Base-by-base conservation (phyloP, 2,797 vertebrate genomes). In the Momotus momota region DNA sequence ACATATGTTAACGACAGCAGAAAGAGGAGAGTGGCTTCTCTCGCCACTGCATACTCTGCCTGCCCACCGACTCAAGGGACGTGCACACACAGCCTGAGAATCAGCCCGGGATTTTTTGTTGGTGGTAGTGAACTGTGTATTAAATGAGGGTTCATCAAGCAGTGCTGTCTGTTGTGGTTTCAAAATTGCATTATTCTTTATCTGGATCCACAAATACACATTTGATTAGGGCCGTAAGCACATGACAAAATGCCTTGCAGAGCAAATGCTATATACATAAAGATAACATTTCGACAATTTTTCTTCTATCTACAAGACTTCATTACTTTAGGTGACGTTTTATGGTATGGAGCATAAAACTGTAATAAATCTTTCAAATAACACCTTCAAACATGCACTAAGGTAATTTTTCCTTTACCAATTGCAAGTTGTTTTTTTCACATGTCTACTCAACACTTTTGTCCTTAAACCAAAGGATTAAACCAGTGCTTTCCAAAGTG, bases 141-240 rank as follows among this genome's bases (percentile, higher is more conserved):
- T 77, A 92, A 90, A 86, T 57, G 27, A 66, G 6, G 35, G 40
- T 21, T 93, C 82, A 73, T 60, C 52, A 66, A 86, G 41, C 54
- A 70, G 31, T 26, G 29, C 71, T 60, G 57, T 11, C 35, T 35
- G 35, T 35, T 88, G 57, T 27, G 29, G 17, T 51, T 90, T 93
- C 58, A 74, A 27, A 92, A 93, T 5, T 20, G 15, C 82, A 66
- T 83, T 88, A 90, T 57, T 88, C 70, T 88, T 92, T 86, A 84
- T 90, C 83, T 75, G 35, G 54, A 61, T 65, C 65, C 35, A 80
- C 23, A 92, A 93, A 81, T 25, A 82, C n/a, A 69, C 1, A 5
- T 71, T 85, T 86, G 83, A 86, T 82, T 78, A 85, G 74, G 64
- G 46, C 57, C 82, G 60, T 66, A 93, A 86, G 73, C 77, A 81